These are phyloP conservation scores for Synodontis membranacea DNA, from an alignment of 2,113 vertebrate genomes.

Conservation along the genomic window DNA sequence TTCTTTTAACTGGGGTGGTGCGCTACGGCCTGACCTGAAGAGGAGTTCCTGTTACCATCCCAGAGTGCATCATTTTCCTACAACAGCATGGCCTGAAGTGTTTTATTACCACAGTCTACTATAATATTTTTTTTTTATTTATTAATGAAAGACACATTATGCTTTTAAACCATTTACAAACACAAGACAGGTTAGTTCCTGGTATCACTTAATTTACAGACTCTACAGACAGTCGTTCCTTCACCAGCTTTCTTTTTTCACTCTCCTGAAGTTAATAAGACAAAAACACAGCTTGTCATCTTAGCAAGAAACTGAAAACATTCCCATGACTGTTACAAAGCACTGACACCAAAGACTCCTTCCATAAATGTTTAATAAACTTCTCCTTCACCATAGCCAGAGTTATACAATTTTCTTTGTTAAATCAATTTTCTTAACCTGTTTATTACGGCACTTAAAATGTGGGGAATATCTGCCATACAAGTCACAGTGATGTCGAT, in stretches of 20 bases:
- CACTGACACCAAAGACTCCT: not conserved
- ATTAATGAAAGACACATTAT: not conserved
- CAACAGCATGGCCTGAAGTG: not conserved
- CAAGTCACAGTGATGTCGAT: not conserved
- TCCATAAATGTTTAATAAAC: slow-evolving; percentile 4
- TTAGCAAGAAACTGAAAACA: not conserved
- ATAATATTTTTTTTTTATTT: not conserved
- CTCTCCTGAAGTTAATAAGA: not conserved
- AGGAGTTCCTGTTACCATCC: not conserved
- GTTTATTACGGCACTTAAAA: not conserved
- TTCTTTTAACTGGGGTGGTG: no score
- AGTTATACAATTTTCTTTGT: not conserved
- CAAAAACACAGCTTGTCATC: not conserved
- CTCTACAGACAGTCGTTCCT: not conserved
- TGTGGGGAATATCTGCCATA: not conserved
- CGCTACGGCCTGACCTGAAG: not conserved
- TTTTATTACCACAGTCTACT: not conserved
- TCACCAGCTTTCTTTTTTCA: not conserved
- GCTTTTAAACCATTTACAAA: not conserved
- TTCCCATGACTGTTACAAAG: not conserved
- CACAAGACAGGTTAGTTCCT: not conserved
- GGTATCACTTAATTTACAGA: not conserved
- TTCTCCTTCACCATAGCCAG: not conserved
- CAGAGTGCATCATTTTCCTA: not conserved
- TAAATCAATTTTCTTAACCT: not conserved